phyloP scores from a whole-genome alignment of 2,113 vertebrate species.

The Pseudorasbora parva region DNA sequence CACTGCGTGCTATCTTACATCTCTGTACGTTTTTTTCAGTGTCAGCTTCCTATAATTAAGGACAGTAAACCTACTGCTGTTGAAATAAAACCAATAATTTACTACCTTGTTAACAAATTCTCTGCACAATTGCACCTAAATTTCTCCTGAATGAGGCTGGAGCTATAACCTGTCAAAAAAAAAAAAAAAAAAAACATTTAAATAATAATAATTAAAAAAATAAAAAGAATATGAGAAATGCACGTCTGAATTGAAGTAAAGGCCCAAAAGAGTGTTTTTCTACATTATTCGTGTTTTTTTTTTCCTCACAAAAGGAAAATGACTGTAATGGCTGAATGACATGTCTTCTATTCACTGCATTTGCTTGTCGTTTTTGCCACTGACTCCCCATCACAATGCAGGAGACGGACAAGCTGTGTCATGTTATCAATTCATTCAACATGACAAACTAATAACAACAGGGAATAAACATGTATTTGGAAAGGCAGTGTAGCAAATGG shows the following conservation, averaged over 20 bases:
- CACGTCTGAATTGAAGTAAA: conserved; percentile 42
- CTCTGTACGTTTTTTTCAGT: neutral
- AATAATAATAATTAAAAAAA: too few relatives aligned
- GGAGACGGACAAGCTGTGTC: conserved; percentile 71
- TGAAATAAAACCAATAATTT: neutral
- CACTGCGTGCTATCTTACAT: neutral
- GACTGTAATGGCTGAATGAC: conserved; percentile 49
- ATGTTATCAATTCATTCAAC: conserved; percentile 76
- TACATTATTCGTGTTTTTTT: neutral
- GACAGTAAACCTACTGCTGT: neutral
- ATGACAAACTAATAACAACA: conserved; percentile 77
- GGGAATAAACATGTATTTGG: conserved; percentile 72
- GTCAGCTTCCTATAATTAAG: neutral
- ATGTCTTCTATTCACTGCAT: conserved; percentile 62
- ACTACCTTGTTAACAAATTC: conserved; percentile 14
- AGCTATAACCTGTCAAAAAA: neutral
- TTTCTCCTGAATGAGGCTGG: neutral
- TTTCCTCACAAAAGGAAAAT: conserved; percentile 37
- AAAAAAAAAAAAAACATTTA: neutral
- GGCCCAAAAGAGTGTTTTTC: neutral
- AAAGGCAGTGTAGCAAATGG: conserved; percentile 69
- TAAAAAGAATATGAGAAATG: conserved; percentile 9
- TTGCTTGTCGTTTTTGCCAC: conserved; percentile 68
- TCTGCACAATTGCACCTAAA: neutral
- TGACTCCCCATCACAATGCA: conserved; percentile 72